Conservation (phyloP, 92 coral and sea anemone species). For the Bergia sp. region DNA sequence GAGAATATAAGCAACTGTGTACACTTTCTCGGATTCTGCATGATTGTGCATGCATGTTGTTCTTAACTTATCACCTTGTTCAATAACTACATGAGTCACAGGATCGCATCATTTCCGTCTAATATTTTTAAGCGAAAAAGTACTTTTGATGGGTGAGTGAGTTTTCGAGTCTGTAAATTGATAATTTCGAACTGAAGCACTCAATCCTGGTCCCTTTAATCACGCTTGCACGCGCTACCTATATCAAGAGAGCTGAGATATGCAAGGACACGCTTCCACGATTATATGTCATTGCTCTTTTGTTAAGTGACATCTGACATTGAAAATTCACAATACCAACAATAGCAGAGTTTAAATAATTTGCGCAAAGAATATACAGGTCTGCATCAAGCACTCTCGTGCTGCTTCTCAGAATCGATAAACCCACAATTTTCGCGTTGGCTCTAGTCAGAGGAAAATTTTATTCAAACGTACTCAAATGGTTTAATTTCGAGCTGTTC, state of each 20-base stretch:
- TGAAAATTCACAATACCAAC: not conserved
- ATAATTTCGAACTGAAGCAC: not conserved
- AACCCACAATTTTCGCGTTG: not conserved
- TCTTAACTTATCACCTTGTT: not conserved
- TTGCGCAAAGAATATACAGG: not conserved
- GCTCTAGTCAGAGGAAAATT: not conserved
- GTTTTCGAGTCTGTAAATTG: no score
- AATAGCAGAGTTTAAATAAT: constrained; percentile 6
- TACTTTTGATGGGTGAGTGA: not conserved
- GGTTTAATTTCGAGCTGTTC: not conserved
- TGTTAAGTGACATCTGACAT: constrained; percentile 15
- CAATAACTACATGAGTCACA: not conserved
- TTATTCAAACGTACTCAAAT: not conserved
- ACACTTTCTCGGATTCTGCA: not conserved
- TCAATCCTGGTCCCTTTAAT: not conserved
- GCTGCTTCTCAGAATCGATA: not conserved
- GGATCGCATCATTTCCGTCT: not conserved
- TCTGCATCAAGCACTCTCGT: not conserved
- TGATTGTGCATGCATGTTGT: no score
- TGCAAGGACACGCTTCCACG: constrained; percentile 38
- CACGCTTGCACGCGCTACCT: not conserved
- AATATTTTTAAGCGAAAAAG: not conserved
- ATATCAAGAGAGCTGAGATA: not conserved
- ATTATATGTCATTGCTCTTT: constrained; percentile 8
- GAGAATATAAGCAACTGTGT: not conserved